These are phyloP conservation scores for Cranoglanis bouderius DNA, from an alignment of 2,113 vertebrate genomes.

Conservation along the genomic window DNA sequence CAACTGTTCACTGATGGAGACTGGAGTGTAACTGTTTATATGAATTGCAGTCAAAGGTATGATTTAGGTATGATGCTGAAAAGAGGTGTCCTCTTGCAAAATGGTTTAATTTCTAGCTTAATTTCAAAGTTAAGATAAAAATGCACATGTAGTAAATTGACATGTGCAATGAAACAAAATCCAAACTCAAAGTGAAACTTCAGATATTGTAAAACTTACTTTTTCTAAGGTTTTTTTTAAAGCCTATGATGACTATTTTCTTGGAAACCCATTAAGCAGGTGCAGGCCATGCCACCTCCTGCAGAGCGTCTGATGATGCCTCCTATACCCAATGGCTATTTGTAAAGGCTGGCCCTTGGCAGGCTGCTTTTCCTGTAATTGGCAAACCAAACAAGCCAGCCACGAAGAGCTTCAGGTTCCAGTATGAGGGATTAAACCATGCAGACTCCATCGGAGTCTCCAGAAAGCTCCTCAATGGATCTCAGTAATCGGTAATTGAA, in stretches of 20 bases:
- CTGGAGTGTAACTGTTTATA: no score
- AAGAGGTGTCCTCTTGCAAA: not conserved
- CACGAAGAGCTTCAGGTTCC: not conserved
- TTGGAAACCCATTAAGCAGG: constrained; percentile 2
- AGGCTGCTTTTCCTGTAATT: constrained; percentile 32
- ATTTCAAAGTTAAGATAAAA: not conserved
- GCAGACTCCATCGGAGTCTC: constrained; percentile 4
- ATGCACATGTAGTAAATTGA: constrained; percentile 8
- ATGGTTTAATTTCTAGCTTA: not conserved
- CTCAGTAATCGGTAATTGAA: constrained; percentile 47
- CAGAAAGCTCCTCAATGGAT: constrained; percentile 10
- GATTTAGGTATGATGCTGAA: no score
- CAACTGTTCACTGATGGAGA: no score
- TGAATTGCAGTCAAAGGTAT: no score
- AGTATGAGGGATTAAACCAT: constrained; percentile 42
- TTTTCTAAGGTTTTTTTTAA: not conserved
- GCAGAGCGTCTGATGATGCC: constrained; percentile 30
- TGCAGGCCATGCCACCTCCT: not conserved
- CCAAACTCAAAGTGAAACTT: not conserved
- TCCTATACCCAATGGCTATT: constrained; percentile 28
- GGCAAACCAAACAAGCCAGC: not conserved
- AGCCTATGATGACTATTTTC: not conserved
- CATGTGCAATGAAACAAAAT: not conserved
- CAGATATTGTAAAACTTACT: not conserved
- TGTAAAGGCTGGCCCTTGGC: constrained; percentile 39